Conservation (phyloP, 2,888 invertebrate genomes). For the Epiblema foenella region DNA sequence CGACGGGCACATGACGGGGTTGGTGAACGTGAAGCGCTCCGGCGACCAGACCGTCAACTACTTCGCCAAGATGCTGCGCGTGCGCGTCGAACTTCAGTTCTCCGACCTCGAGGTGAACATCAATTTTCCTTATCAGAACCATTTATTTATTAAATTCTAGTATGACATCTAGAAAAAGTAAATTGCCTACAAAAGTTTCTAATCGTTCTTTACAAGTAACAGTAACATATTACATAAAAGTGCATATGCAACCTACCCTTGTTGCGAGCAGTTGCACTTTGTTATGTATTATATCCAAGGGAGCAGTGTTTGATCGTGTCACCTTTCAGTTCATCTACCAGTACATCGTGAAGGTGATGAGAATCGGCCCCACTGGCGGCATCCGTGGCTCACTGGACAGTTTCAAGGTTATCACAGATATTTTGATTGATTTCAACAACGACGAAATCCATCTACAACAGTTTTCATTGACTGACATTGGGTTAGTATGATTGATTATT, state of each 20-base stretch:
- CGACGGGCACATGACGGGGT: conserved; percentile 77
- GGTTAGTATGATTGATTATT: conserved; percentile 58
- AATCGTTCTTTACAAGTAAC: neutral
- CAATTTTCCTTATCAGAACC: neutral
- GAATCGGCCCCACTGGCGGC: conserved; percentile 80
- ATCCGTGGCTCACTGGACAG: conserved; percentile 73
- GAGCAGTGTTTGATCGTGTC: neutral
- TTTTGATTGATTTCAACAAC: conserved; percentile 79
- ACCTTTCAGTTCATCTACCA: conserved; percentile 78
- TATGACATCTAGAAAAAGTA: too few species aligned
- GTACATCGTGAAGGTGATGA: conserved; percentile 80
- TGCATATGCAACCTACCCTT: too few species aligned
- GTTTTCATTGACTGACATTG: conserved; percentile 72
- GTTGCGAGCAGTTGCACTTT: neutral
- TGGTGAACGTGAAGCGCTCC: conserved; percentile 73
- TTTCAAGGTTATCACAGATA: conserved; percentile 68
- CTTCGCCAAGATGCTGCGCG: conserved; percentile 77
- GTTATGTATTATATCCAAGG: neutral
- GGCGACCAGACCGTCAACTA: conserved; percentile 78
- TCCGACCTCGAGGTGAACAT: conserved; percentile 61
- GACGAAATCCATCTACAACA: conserved; percentile 79
- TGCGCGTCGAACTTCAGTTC: conserved; percentile 72
- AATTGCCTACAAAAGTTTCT: neutral
- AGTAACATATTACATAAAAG: too few species aligned
- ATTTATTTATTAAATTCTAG: too few species aligned